Conservation (phyloP, 1,140 invertebrate genomes). For the Battus philenor region DNA sequence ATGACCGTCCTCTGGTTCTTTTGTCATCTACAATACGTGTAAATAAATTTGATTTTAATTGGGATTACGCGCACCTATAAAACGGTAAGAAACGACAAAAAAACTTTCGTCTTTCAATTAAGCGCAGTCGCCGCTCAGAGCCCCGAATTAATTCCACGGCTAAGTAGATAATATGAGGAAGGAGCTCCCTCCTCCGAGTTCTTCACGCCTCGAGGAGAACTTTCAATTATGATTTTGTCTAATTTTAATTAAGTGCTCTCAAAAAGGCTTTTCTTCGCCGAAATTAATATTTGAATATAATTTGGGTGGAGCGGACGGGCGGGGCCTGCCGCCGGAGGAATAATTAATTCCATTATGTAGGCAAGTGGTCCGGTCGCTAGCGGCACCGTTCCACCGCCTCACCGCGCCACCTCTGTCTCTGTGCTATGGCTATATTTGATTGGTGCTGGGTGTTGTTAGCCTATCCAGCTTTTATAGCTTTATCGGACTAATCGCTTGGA, state of each 20-base stretch:
- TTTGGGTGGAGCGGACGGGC: slow-evolving; percentile 65
- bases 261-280: slow-evolving; percentile 70
- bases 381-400: slow-evolving; percentile 18
- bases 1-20: too few relatives aligned
- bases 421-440: too few relatives aligned
- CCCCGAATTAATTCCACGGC: slow-evolving; percentile 63
- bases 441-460: too few relatives aligned
- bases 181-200: slow-evolving; percentile 48
- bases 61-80: background rate
- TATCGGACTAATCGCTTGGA: too few relatives aligned
- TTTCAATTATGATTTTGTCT: slow-evolving; percentile 76
- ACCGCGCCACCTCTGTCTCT: background rate
- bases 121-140: slow-evolving; percentile 31
- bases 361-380: slow-evolving; percentile 41
- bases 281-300: slow-evolving; percentile 76
- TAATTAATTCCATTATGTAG: slow-evolving; percentile 70
- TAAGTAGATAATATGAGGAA: slow-evolving; percentile 71
- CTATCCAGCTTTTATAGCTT: too few relatives aligned
- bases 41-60: background rate
- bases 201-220: slow-evolving; percentile 73
- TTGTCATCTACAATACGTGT: too few relatives aligned
- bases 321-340: slow-evolving; percentile 61
- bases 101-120: slow-evolving; percentile 39
- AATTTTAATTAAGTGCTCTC: slow-evolving; percentile 76
- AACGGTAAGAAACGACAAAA: slow-evolving; percentile 25